These are phyloP conservation scores for Pelochelys cantorii DNA, from an alignment of 2,797 vertebrate species.

Conservation along the genomic window DNA sequence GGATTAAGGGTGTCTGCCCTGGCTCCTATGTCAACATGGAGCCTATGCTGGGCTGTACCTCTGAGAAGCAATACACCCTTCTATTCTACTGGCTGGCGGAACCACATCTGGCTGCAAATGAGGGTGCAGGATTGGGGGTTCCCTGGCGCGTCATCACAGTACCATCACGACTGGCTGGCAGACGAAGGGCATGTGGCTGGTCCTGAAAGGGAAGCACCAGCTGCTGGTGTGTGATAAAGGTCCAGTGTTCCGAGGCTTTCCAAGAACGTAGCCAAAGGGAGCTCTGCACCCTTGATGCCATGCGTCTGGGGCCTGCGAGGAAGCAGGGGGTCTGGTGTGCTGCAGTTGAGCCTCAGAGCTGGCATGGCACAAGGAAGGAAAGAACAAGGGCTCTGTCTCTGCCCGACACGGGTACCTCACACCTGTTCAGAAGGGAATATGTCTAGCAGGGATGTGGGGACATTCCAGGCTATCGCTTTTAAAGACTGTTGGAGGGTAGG, in stretches of 20 bases:
- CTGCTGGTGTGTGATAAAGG: conserved; percentile 1
- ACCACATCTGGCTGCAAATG: too few species aligned
- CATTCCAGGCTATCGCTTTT: not conserved
- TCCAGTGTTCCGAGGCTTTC: conserved; percentile 33
- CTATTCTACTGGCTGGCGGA: too few species aligned
- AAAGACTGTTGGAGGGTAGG: not conserved
- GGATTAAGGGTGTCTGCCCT: too few species aligned
- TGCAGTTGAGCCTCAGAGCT: not conserved
- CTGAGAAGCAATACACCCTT: too few species aligned
- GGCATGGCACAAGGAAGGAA: not conserved
- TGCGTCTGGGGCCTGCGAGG: not conserved
- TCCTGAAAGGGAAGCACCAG: conserved; percentile 36
- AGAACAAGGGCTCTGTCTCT: not conserved
- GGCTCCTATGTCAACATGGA: too few species aligned
- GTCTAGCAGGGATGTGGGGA: not conserved
- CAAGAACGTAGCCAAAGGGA: conserved; percentile 33
- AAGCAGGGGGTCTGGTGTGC: not conserved
- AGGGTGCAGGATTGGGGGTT: too few species aligned
- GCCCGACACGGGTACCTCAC: not conserved
- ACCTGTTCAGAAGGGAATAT: not conserved
- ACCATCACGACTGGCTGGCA: not conserved
- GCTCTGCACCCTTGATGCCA: not conserved
- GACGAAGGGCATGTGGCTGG: not conserved
- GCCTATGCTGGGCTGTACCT: too few species aligned
- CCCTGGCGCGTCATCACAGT: too few species aligned